These are phyloP conservation scores for Drosophila burlai DNA, from an alignment of 1,140 invertebrate species.

Conservation along the genomic window DNA sequence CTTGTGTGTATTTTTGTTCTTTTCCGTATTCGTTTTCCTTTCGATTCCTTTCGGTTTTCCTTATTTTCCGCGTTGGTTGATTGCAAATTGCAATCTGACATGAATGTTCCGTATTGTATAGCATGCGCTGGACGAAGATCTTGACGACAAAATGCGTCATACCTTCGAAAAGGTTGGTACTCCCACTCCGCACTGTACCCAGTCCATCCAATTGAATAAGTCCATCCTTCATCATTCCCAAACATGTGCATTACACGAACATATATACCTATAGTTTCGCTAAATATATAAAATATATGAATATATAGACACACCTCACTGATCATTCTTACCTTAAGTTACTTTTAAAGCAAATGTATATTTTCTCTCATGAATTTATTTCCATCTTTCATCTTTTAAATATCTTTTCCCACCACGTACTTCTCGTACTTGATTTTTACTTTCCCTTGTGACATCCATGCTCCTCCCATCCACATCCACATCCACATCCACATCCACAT, in stretches of 20 bases:
- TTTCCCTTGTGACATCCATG: neutral
- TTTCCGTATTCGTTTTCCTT: neutral
- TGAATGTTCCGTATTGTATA: constrained; percentile 65
- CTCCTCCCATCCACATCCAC: constrained; percentile 16
- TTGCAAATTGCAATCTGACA: constrained; percentile 38
- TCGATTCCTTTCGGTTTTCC: neutral
- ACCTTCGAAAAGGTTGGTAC: constrained; percentile 90
- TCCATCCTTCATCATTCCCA: neutral
- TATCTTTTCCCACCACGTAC: neutral
- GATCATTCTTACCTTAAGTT: neutral
- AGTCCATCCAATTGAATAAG: neutral
- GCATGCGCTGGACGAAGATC: constrained; percentile 82
- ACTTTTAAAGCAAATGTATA: no score
- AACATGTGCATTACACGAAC: no score
- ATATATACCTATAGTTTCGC: no score
- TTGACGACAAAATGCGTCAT: constrained; percentile 84
- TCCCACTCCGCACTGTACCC: constrained; percentile 18
- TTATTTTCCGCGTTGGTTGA: constrained; percentile 16
- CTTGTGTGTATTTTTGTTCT: neutral
- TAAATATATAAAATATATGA: no score
- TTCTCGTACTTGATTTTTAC: neutral
- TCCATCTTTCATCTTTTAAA: neutral
- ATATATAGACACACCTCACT: no score
- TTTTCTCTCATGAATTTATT: no score
- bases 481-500: constrained; percentile 22